Percentiles rank a stretch among this genome's conserved stretches.
Evolutionary conservation across 2,888 invertebrate species (phyloP).

Genomic region (Meiosimyza platycephala): DNA sequence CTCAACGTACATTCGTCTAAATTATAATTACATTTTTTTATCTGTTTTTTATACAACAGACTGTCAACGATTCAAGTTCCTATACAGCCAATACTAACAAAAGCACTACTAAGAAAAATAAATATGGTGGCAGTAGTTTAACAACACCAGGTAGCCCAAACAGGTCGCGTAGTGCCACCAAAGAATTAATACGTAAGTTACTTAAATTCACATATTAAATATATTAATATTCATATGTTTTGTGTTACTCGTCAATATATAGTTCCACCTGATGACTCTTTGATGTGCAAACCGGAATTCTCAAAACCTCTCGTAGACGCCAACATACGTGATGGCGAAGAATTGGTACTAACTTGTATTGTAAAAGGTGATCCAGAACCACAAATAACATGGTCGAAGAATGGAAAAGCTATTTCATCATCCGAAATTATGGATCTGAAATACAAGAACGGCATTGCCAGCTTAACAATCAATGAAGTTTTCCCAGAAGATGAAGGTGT

Average conservation of each 20-base stretch:
- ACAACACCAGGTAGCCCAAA: conserved; percentile 84
- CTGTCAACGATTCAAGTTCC: conserved; percentile 56
- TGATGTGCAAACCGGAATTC: conserved; percentile 89
- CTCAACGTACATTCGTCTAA: conserved; percentile 14
- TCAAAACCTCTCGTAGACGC: conserved; percentile 80
- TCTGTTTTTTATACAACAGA: conserved; percentile 39
- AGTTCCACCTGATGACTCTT: conserved; percentile 88
- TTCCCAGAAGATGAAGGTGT: conserved; percentile 96
- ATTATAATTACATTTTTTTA: background rate
- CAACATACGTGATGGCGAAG: conserved; percentile 88
- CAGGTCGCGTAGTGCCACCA: conserved; percentile 88
- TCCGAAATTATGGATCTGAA: conserved; percentile 90
- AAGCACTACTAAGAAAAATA: conserved; percentile 68
- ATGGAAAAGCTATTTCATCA: conserved; percentile 79
- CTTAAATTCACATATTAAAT: background rate
- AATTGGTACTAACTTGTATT: conserved; percentile 82
- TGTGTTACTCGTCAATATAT: conserved; percentile 49
- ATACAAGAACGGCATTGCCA: conserved; percentile 90
- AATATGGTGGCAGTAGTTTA: conserved; percentile 72
- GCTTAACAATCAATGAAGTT: conserved; percentile 88
- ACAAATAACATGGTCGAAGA: conserved; percentile 89
- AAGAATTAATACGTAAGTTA: conserved; percentile 77
- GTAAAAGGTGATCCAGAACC: conserved; percentile 95
- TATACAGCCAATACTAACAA: conserved; percentile 51
- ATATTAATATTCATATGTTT: background rate